Base-by-base conservation (phyloP, 2,113 vertebrate genomes). In the Scomber colias region DNA sequence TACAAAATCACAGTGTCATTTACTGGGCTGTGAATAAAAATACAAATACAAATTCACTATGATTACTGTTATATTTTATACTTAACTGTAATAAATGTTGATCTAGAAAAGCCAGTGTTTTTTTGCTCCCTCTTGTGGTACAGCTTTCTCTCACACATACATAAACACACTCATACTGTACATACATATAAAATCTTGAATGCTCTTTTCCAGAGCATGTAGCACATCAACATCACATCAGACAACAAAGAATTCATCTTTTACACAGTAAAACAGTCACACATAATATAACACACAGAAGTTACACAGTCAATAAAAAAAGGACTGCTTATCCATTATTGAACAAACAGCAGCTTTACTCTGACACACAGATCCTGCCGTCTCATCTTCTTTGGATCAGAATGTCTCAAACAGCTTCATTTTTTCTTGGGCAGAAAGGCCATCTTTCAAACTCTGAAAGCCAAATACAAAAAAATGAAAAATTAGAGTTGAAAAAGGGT, bases 371-470 rank as follows among this genome's bases (percentile, higher is more conserved):
- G 60, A 51, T 50, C 40, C 14, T 27, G 14, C 17, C 12, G 11
- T n/a, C 61, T 77, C 14, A 24, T 77, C 59, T 57, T 21, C 46
- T 50, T 14, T 27, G 14, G 50, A 69, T 92, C 75, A 91, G 54
- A 82, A 75, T 2, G 80, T 90, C 24, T 99, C 96, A 89, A 98
- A 99, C 86, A 97, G 94, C 94, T 97, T 98, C 95, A 96, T 94
- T 85, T 94, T 95, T 86, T 99, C 97, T 86, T 97, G 96, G 90
- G 96, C 91, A 17, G 97, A 97, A 77, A 98, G 95, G 72, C 95
- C 96, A 86, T 99, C 97, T 89, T 96, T 98, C 92, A 97, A 95
- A 94, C 97, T 97, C 96, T 97, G 93, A 49, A 77, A 85, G 45
- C 35, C 7, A 83, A 71, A 85, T 30, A 79, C 30, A 84, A 35